Evolutionary conservation across 2,888 invertebrate species (phyloP), one percentile per base, ranked within the genome.

Genomic region (Mechanitis mazaeus): DNA sequence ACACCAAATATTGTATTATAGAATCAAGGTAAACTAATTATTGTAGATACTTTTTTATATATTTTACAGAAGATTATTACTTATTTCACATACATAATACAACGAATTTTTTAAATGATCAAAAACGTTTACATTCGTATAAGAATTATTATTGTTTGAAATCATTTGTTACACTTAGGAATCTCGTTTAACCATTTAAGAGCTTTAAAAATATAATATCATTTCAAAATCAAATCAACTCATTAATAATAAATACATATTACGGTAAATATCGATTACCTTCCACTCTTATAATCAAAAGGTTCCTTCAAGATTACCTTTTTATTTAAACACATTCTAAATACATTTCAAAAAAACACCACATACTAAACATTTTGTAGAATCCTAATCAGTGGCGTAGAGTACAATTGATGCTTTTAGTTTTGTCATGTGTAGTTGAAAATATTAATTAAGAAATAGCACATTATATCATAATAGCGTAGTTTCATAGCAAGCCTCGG

Each of bases 401-500:
- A 50, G 50, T 50, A 50, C 11, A 50, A 50, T 42, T 42, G 11
- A 50, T 50, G 50, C 50, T 50, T 50, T 50, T 50, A 50, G 50
- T 50, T 50, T 50, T 50, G 50, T 31, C 50, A 31, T 50, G 50
- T 50, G 28, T 11, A 50, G 50, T 31, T 35, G 7, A 31, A 31
- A 31, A 50, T 11, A 50, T 28, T 50, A 50, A 31, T 50, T 50
- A 28, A 9, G 42, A 31, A 50, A 28, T 31, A 7, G 50, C 31
- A 50, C 50, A 50, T 50, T 50, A 3, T 50, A 50, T 50, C 50
- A 50, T 50, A 9, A 9, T 50, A 50, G 58, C 38, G 60, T 65
- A 65, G 64, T 69, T 70, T 76, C 31, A 73, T 76, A 72, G 70
- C 69, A 65, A 72, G 71, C 75, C 75, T 76, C 68, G 70, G 72